Evolutionary conservation across 2,797 vertebrate species (phyloP), one percentile per base, ranked within the genome.

Genomic region (Neosilurus mollespiculum): DNA sequence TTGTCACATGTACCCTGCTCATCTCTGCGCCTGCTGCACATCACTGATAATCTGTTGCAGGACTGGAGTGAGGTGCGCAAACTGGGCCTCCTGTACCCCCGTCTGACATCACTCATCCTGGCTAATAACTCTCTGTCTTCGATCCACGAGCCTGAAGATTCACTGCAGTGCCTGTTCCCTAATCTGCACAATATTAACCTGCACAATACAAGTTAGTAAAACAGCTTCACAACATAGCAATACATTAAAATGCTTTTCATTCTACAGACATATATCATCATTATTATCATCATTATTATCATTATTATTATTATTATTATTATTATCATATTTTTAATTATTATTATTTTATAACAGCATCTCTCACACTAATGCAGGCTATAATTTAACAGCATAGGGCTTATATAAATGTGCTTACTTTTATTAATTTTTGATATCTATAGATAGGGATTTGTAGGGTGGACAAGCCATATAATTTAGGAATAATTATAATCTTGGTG

Each of bases 1-100:
- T 94, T 95, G 82, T 95, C 96, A 80, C 92, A 93, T 0, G 88
- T 93, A 22, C 90, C 96, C 89, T 98, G 96, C 89, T 94, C 95
- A 64, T 98, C 97, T 4, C 94, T 99, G 76, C 96, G 95, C 86
- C 94, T 99, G 69, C 96, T 99, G 90, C 97, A 99, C 90, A 98
- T 99, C 90, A 97, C 98, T 81, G 97, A 98, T 91, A 99, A 99
- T 93, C 96, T 95, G 90, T 95, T 99, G 89, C 95, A 95, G 88
- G 94, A 97, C 56, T 99, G 98, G 98, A 92, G 92, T 34, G 97
- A 99, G 86, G 96, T 99, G 71, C 93, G 97, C 78, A 99, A 99
- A 89, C 85, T 99, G 37, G 98, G 98, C 15, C 91, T 91, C 87
- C 96, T 99, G 95, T 99, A 97, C 91, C 97, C 98, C 0, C 91